Percentiles rank a stretch among this genome's conserved stretches.
phyloP scores from a whole-genome alignment of 2,113 vertebrate genomes.

The Chamaea fasciata region DNA sequence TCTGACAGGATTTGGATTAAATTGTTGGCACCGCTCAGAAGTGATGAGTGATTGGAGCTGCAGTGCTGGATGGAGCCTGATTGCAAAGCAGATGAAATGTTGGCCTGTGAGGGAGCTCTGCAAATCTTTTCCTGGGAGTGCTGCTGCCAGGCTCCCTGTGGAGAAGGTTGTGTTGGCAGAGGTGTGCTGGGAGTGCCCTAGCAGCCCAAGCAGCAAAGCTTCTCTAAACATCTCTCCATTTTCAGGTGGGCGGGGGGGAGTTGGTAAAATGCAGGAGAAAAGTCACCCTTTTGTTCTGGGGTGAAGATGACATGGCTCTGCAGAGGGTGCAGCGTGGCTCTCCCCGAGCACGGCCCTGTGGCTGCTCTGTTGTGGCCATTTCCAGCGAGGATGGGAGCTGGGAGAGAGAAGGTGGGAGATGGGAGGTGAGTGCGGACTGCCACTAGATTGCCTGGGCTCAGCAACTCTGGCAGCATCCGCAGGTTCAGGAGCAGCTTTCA shows the following conservation, averaged over 20 bases:
- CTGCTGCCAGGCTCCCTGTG: not conserved
- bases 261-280: not conserved
- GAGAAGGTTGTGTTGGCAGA: not conserved
- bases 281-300: rapidly evolving
- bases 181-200: rapidly evolving
- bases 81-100: not conserved
- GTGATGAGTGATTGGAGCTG: not conserved
- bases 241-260: not conserved
- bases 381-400: not conserved
- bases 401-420: not conserved
- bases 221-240: not conserved
- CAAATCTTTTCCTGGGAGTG: not conserved
- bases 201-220: rapidly evolving
- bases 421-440: not conserved
- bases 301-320: rapidly evolving
- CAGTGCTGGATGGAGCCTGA: not conserved
- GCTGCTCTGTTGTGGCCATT: not conserved
- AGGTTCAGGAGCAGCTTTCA: not conserved
- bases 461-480: not conserved
- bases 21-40: not conserved
- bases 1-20: not conserved
- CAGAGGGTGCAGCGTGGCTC: rapidly evolving
- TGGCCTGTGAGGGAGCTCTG: not conserved
- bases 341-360: rapidly evolving
- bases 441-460: not conserved